These are phyloP conservation scores for Yponomeuta malinellus DNA, from an alignment of 2,888 invertebrate species.

Conservation along the genomic window DNA sequence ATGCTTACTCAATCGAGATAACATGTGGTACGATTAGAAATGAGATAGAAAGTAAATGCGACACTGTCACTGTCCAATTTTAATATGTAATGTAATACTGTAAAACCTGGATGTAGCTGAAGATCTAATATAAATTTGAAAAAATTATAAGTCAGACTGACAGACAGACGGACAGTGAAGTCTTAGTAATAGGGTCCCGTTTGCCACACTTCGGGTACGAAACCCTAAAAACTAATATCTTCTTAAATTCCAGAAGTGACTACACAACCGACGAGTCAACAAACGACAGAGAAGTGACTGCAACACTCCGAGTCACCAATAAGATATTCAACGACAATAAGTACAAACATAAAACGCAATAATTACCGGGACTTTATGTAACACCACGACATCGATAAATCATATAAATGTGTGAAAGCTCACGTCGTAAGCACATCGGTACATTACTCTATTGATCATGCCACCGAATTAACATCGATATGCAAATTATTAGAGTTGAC, in stretches of 20 bases:
- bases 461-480: background rate
- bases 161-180: too few species aligned
- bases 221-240: too few species aligned
- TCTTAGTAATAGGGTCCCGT: too few species aligned
- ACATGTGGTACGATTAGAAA: constrained; percentile 22
- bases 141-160: too few species aligned
- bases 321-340: background rate
- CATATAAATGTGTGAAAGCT: background rate
- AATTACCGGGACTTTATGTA: background rate
- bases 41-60: background rate
- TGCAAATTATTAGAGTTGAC: background rate
- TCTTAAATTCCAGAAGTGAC: too few species aligned
- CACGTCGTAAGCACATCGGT: background rate
- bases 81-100: background rate
- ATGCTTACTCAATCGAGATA: constrained; percentile 22
- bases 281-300: background rate
- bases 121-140: too few species aligned
- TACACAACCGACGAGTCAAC: background rate
- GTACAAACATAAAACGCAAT: background rate
- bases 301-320: too few species aligned
- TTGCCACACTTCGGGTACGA: too few species aligned
- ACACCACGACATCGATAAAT: background rate
- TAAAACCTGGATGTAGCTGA: background rate
- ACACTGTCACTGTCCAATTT: background rate
- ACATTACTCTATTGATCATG: background rate